Evolutionary conservation across 2,113 vertebrate genomes (phyloP).

Genomic region (Cepphus grylle): DNA sequence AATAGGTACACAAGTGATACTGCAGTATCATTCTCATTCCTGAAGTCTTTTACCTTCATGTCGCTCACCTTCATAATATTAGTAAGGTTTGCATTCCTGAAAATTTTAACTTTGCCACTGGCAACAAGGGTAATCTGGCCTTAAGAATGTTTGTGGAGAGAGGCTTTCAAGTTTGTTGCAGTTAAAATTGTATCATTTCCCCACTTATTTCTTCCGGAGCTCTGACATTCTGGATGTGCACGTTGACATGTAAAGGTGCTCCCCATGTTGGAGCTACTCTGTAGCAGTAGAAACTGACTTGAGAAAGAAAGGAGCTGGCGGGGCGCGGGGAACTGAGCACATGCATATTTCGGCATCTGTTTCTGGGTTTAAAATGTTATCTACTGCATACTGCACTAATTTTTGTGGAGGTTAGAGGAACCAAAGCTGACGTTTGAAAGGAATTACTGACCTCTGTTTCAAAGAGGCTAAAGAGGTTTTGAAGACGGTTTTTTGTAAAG

Average conservation of each 20-base stretch:
- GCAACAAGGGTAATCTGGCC: neutral
- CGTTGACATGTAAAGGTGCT: neutral
- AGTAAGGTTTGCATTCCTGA: neutral
- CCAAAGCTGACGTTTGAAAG: neutral
- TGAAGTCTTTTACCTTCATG: neutral
- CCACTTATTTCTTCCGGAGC: neutral
- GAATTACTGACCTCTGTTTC: neutral
- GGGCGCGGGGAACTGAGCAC: neutral
- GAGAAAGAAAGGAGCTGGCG: neutral
- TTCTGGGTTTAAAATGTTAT: neutral
- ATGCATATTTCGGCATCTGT: neutral
- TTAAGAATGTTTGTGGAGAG: neutral
- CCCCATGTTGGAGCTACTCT: neutral
- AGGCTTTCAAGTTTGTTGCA: neutral
- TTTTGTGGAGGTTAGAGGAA: neutral
- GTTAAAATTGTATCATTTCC: neutral
- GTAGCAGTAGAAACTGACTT: neutral
- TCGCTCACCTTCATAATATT: neutral
- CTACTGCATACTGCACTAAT: neutral
- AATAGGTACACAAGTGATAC: neutral
- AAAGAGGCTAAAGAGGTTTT: neutral
- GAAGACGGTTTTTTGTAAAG: neutral
- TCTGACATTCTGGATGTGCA: neutral
- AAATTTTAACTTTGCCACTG: neutral
- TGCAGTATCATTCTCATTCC: neutral